phyloP scores from a whole-genome alignment of 2,797 vertebrate species.

The Hoplostethus atlanticus region DNA sequence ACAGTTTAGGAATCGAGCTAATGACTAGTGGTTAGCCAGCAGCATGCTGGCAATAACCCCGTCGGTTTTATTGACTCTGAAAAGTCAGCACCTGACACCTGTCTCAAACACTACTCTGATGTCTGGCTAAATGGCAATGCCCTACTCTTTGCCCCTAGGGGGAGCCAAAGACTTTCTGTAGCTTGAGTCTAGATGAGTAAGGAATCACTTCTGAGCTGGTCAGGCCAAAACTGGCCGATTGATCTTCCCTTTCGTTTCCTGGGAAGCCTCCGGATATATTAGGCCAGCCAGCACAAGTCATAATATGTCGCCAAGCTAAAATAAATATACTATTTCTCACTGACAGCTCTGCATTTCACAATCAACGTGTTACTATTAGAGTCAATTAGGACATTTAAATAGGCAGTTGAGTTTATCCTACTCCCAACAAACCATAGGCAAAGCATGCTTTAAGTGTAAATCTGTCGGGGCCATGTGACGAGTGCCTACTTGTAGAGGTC shows the following conservation, averaged over 20 bases:
- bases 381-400: slow-evolving; percentile 24
- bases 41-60: slow-evolving; percentile 32
- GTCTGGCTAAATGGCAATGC: slow-evolving; percentile 33
- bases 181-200: slow-evolving; percentile 7
- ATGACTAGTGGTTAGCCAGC: slow-evolving; percentile 62
- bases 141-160: slow-evolving; percentile 40
- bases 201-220: not conserved
- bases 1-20: slow-evolving; percentile 47
- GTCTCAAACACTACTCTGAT: slow-evolving; percentile 32
- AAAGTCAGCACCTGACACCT: slow-evolving; percentile 18
- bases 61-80: slow-evolving; percentile 50
- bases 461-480: slow-evolving; percentile 53
- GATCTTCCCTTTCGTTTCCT: slow-evolving; percentile 15
- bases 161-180: slow-evolving; percentile 47
- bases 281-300: not conserved
- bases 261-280: slow-evolving; percentile 1
- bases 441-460: slow-evolving; percentile 54
- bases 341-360: slow-evolving; percentile 5
- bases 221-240: not conserved
- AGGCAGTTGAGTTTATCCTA: slow-evolving; percentile 18
- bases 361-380: slow-evolving; percentile 26
- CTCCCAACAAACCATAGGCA: slow-evolving; percentile 27
- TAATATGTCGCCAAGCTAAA: slow-evolving; percentile 7
- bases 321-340: not conserved
- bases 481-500: slow-evolving; percentile 97